These are phyloP conservation scores for Sclerurus mexicanus DNA, from an alignment of 2,113 vertebrate species.

Conservation along the genomic window DNA sequence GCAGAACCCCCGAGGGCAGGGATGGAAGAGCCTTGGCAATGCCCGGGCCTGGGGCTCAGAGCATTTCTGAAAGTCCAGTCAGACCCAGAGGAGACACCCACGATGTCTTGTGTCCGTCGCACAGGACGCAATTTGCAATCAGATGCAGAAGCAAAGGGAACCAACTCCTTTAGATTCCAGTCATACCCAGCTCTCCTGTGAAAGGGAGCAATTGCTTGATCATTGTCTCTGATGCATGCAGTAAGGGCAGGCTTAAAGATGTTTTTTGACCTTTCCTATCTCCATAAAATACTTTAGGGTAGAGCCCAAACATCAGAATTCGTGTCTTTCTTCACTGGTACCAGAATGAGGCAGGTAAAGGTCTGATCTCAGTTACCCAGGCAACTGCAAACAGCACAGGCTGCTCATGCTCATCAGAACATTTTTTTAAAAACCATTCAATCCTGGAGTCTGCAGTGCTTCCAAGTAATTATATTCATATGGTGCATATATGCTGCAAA, in stretches of 20 bases:
- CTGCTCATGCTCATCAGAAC: constrained; percentile 27
- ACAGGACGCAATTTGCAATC: background rate
- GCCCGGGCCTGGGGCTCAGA: background rate
- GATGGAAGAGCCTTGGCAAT: background rate
- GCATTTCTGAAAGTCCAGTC: background rate
- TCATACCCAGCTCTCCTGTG: background rate
- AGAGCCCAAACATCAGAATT: constrained; percentile 23
- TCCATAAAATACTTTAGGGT: background rate
- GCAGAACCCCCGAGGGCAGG: background rate
- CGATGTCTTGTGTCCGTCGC: fast-evolving
- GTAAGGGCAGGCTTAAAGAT: background rate
- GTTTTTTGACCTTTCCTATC: constrained; percentile 1
- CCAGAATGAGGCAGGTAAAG: constrained; percentile 33
- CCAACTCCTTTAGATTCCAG: background rate
- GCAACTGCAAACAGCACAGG: constrained; percentile 61
- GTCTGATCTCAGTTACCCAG: constrained; percentile 65
- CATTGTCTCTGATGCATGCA: background rate
- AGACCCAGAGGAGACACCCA: background rate
- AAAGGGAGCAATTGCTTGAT: background rate
- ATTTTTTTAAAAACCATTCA: background rate
- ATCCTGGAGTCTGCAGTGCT: constrained; percentile 21
- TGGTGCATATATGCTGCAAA: constrained; percentile 17
- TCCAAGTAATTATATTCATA: constrained; percentile 55
- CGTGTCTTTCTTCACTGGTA: background rate
- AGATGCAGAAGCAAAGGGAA: background rate